phyloP scores from a whole-genome alignment of 2,797 vertebrate genomes.

The Enteromius viviparus region DNA sequence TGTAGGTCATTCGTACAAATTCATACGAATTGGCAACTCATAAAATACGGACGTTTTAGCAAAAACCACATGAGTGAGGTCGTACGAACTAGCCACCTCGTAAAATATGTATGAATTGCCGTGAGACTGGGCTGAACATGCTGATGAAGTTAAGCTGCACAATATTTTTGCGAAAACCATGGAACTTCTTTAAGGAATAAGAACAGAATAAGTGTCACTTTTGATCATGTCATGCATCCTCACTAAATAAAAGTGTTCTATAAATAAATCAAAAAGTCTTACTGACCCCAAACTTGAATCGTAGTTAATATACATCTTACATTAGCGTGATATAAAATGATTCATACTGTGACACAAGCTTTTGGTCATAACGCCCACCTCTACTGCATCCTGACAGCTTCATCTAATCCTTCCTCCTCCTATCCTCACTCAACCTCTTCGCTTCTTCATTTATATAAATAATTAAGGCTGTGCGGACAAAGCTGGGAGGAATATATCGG shows the following conservation, averaged over 20 bases:
- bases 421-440: slow-evolving; percentile 49
- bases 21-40: no score
- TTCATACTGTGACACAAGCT: not conserved
- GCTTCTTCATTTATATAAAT: slow-evolving; percentile 68
- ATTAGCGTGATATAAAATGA: not conserved
- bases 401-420: slow-evolving; percentile 40
- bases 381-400: not conserved
- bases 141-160: not conserved
- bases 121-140: no score
- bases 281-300: not conserved
- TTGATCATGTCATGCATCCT: not conserved
- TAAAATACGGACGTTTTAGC: no score
- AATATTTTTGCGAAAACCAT: not conserved
- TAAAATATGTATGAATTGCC: no score
- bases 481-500: slow-evolving; percentile 62
- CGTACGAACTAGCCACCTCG: no score
- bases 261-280: not conserved
- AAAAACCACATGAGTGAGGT: no score
- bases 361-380: slow-evolving; percentile 9
- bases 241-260: not conserved
- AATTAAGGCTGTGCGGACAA: slow-evolving; percentile 66
- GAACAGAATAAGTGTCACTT: not conserved
- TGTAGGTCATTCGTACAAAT: no score
- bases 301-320: not conserved
- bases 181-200: not conserved